phyloP scores from a whole-genome alignment of 2,797 vertebrate genomes.

The Bufotes viridis region DNA sequence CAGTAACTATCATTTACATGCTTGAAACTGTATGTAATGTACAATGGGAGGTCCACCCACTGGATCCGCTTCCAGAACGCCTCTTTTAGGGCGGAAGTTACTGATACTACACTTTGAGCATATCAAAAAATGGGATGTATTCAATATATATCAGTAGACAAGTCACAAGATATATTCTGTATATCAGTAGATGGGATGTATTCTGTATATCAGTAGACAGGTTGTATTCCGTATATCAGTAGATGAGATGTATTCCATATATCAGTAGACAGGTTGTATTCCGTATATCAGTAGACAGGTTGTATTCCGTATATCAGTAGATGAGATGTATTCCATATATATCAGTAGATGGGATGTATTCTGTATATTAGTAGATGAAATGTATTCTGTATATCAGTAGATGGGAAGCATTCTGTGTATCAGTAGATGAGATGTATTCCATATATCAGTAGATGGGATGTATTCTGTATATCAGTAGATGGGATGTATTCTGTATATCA shows the following conservation, averaged over 20 bases:
- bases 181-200: background rate
- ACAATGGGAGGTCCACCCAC: background rate
- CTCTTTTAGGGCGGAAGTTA: background rate
- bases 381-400: no score
- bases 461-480: no score
- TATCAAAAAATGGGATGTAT: background rate
- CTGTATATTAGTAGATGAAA: no score
- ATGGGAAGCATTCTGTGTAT: no score
- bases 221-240: background rate
- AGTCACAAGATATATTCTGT: background rate
- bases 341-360: no score
- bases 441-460: no score
- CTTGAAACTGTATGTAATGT: background rate
- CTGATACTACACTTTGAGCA: background rate
- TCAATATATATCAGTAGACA: background rate
- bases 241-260: background rate
- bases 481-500: no score
- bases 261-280: background rate
- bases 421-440: no score
- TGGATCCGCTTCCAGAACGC: background rate
- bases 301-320: background rate
- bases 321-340: no score
- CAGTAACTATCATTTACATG: background rate
- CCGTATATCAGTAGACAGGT: background rate
- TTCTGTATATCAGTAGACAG: background rate